These are phyloP conservation scores for Lytechinus pictus DNA, from an alignment of 35 echinoderm and acorn worm genomes.

Conservation along the genomic window DNA sequence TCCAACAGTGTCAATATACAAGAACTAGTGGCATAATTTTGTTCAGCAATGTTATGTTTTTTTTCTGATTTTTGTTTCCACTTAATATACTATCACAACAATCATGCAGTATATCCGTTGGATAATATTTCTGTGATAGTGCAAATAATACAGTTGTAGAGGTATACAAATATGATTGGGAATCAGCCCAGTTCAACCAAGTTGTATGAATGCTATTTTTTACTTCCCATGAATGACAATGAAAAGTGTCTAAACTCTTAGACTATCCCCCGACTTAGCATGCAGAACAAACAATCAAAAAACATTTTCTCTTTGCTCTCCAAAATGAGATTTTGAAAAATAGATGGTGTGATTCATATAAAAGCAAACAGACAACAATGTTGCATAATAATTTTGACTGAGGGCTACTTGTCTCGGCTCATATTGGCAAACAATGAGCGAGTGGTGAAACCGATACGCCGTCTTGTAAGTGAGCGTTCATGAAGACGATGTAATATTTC, in stretches of 20 bases:
- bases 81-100: too few species aligned
- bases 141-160: too few species aligned
- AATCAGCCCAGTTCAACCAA: too few species aligned
- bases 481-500: not conserved
- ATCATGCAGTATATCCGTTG: too few species aligned
- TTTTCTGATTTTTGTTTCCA: too few species aligned
- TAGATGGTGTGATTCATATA: not conserved
- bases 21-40: too few species aligned
- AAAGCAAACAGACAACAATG: constrained; percentile 3
- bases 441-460: not conserved
- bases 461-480: not conserved
- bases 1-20: too few species aligned
- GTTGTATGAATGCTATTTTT: too few species aligned
- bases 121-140: too few species aligned
- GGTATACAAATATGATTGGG: too few species aligned
- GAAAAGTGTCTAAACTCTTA: not conserved
- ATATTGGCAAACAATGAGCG: not conserved
- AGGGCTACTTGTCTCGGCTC: not conserved
- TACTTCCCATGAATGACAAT: too few species aligned
- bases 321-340: not conserved
- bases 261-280: not conserved
- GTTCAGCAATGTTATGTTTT: too few species aligned
- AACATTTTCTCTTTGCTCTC: constrained; percentile 18
- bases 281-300: not conserved
- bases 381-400: not conserved